A percentile compares a stretch with the other conserved stretches of the same genome.
Evolutionary conservation across 2,888 invertebrate genomes (phyloP).

Genomic region (Xestia rhomboidea): DNA sequence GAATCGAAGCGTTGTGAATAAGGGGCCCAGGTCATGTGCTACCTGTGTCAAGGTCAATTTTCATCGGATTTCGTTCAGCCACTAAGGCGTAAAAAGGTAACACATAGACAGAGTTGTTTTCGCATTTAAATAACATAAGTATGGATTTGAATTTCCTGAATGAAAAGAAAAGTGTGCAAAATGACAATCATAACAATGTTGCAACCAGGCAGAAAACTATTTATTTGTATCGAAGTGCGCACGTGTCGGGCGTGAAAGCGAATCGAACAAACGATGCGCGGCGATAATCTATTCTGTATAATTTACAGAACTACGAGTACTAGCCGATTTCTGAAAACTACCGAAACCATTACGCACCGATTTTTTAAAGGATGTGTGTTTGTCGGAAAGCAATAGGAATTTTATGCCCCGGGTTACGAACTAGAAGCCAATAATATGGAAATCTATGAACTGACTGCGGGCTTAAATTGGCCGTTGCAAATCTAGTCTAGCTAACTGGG

Average conservation of each 20-base stretch:
- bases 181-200: not conserved
- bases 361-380: not conserved
- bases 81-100: not conserved
- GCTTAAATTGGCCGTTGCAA: not conserved
- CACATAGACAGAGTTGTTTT: not conserved
- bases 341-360: not conserved
- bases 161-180: not conserved
- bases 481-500: not conserved
- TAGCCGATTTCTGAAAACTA: not conserved
- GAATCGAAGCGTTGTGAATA: too few relatives aligned
- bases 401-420: not conserved
- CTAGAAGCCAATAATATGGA: not conserved
- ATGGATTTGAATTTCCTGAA: not conserved
- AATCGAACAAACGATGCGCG: conserved; percentile 17
- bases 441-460: not conserved
- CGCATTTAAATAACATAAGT: not conserved
- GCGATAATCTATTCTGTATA: not conserved
- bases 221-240: conserved; percentile 6
- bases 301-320: not conserved
- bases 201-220: not conserved
- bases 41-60: not conserved
- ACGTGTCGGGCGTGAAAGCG: conserved; percentile 1
- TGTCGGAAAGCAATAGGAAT: not conserved
- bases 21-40: too few relatives aligned
- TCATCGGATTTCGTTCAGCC: not conserved